Base-by-base conservation (phyloP, 2,888 invertebrate species). In the Smittia sp. region DNA sequence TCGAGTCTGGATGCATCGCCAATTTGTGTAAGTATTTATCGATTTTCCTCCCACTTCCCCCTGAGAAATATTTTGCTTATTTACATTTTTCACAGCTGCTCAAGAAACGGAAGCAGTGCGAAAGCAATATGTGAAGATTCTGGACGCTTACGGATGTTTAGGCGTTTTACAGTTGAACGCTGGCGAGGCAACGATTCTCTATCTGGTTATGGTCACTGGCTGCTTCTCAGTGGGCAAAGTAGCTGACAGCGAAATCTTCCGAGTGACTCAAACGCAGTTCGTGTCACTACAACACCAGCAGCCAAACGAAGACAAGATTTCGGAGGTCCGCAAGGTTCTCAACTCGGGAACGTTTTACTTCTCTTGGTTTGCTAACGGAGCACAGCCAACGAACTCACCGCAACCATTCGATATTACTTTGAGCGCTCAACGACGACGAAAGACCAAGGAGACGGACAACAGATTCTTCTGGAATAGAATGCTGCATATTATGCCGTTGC, bases 341-440 rank as follows among this genome's bases (percentile, higher is more conserved):
- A 97, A 96, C 81, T 97, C 98, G n/a, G 98, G 98, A 11, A 97
- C 96, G 41, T 98, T 98, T 82, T 99, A 99, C 81, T 99, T 99
- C 82, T 92, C 97, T 0, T 93, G 93, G 91, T 87, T 88, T 54
- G 81, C 85, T 54, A 84, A 85, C 32, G 74, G 79, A 74, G 82
- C 81, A 75, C 1, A 84, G 83, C 79, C 77, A 76, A 39, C 15
- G 25, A 38, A 15, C 39, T 83, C 81, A 77, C 81, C 82, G 72
- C 74, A 75, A 9, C 85, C 89, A 66, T 89, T 96, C 80, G 98
- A 99, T 85, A 88, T 99, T 75, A 98, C 97, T 13, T 84, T 98
- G 74, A 97, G 96, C 82, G 93, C 95, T 70, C 98, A 98, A 84
- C 88, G 95, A 77, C 88, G 92, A 78, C 88, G 89, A 76, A 91